Percentiles rank a stretch among this genome's conserved stretches.
These are phyloP conservation scores for Cervus canadensis DNA, from an alignment of 2,113 vertebrate species.

Conservation along the genomic window DNA sequence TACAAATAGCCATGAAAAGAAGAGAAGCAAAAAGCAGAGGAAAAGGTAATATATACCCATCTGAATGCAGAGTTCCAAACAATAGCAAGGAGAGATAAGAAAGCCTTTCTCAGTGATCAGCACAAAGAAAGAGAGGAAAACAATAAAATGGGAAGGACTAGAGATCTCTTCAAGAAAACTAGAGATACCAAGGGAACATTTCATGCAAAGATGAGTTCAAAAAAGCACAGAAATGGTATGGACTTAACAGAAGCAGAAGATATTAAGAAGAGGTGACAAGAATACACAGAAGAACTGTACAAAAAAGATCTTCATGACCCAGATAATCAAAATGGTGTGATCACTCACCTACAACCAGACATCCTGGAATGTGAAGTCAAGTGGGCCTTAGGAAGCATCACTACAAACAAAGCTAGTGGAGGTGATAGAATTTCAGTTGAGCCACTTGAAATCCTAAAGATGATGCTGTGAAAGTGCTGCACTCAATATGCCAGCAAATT, in stretches of 20 bases:
- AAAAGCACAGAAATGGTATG: neutral
- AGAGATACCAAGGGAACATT: neutral
- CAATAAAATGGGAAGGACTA: neutral
- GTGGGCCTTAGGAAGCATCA: too few relatives aligned
- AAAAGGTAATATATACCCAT: neutral
- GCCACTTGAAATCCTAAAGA: neutral
- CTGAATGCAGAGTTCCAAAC: neutral
- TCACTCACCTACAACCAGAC: neutral
- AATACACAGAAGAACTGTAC: neutral
- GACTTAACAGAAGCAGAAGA: neutral
- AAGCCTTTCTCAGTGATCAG: neutral
- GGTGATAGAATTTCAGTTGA: neutral
- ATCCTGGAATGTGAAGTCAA: neutral
- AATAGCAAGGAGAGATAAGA: neutral
- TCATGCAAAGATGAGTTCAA: neutral
- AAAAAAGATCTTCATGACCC: neutral
- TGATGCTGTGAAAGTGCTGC: neutral
- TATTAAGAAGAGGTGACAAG: neutral
- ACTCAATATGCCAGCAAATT: neutral
- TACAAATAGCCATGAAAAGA: neutral
- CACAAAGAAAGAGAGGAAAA: neutral
- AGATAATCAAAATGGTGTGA: neutral
- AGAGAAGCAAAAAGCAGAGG: neutral
- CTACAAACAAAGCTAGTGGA: neutral
- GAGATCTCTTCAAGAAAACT: neutral